Evolutionary conservation across 2,888 invertebrate genomes (phyloP).

Genomic region (Lasioglossum malachurum): DNA sequence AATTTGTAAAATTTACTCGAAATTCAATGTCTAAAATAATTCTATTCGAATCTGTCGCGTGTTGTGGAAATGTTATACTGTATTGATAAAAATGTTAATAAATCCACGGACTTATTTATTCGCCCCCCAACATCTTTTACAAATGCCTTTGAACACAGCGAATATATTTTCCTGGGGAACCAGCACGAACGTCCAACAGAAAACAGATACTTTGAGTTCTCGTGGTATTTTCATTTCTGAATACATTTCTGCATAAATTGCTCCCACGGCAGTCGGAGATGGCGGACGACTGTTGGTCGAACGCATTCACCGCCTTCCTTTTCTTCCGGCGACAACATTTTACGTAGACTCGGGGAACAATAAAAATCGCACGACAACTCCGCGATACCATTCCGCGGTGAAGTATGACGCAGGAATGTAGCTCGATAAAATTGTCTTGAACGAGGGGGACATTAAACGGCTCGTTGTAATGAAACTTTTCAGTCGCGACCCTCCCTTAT

Average conservation of each 20-base stretch:
- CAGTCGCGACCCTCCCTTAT: constrained; percentile 24
- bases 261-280: constrained; percentile 45
- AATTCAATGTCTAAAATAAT: neutral
- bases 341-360: constrained; percentile 71
- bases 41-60: neutral
- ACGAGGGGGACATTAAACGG: constrained; percentile 58
- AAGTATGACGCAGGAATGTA: constrained; percentile 57
- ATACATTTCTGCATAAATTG: constrained; percentile 61
- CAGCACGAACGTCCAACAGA: constrained; percentile 38
- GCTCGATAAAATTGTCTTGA: constrained; percentile 64
- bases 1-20: neutral
- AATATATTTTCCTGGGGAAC: constrained; percentile 25
- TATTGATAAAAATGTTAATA: neutral
- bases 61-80: too few species aligned
- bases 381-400: constrained; percentile 69
- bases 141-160: neutral
- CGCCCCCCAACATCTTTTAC: neutral
- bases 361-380: constrained; percentile 68
- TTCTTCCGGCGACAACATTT: constrained; percentile 60
- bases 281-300: constrained; percentile 68
- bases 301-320: constrained; percentile 70
- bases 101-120: neutral
- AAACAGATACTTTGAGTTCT: constrained; percentile 60
- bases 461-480: constrained; percentile 59
- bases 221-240: constrained; percentile 58